A percentile compares a stretch with the other conserved stretches of the same genome.
Evolutionary conservation across 2,113 vertebrate genomes (phyloP).

Genomic region (Peucedramus taeniatus): DNA sequence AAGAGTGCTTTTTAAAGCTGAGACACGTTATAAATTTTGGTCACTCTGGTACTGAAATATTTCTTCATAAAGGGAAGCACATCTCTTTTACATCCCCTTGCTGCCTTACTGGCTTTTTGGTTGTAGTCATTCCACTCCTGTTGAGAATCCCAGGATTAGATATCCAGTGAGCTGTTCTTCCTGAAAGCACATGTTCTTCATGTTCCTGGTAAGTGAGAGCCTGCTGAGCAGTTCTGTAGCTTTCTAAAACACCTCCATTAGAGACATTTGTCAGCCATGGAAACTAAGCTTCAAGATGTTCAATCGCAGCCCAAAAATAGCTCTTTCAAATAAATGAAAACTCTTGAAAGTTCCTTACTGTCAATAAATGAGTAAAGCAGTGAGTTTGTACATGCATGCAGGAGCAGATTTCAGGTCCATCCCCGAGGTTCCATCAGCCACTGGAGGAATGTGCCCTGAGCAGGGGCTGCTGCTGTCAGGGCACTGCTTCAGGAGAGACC

Average conservation of each 20-base stretch:
- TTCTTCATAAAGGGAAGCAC: not conserved
- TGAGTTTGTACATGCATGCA: not conserved
- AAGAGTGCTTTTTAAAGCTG: not conserved
- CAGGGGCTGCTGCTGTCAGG: not conserved
- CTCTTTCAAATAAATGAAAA: not conserved
- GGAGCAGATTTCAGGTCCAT: conserved; percentile 10
- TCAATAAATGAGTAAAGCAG: not conserved
- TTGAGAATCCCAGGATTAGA: not conserved
- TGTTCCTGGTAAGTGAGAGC: not conserved
- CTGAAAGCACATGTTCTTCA: not conserved
- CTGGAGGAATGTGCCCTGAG: not conserved
- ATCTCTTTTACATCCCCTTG: not conserved
- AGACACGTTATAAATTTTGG: not conserved
- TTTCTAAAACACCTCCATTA: not conserved
- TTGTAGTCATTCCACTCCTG: not conserved
- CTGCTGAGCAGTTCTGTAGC: not conserved
- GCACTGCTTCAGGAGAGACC: not conserved
- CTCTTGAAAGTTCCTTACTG: not conserved
- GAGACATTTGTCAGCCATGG: not conserved
- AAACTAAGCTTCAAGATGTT: not conserved
- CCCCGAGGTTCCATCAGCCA: not conserved
- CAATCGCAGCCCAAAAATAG: not conserved
- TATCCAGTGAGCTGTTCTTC: not conserved
- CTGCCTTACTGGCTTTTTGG: not conserved
- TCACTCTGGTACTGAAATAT: not conserved